Conservation (phyloP, 1,140 invertebrate genomes). For the Drosophila ohnishii region DNA sequence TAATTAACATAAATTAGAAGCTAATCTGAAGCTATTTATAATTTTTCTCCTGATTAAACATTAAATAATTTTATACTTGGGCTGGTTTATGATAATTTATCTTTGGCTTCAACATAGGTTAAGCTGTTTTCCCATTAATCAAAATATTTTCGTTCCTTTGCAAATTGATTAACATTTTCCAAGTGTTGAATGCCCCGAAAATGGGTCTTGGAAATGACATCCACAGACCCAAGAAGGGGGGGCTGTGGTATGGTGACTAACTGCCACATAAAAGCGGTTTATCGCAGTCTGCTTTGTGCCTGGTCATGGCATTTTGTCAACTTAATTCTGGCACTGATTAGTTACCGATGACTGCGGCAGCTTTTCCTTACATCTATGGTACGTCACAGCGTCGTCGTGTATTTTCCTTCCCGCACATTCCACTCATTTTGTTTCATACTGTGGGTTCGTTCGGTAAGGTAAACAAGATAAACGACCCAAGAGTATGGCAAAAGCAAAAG, state of each 20-base stretch:
- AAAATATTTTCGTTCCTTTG: background rate
- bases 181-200: slow-evolving; percentile 20
- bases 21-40: background rate
- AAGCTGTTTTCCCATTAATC: slow-evolving; percentile 5
- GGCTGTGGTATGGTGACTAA: slow-evolving; percentile 12
- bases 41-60: background rate
- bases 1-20: background rate
- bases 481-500: slow-evolving; percentile 9
- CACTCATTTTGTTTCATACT: background rate
- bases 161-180: slow-evolving; percentile 37
- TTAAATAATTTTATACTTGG: background rate
- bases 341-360: slow-evolving; percentile 52
- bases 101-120: background rate
- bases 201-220: slow-evolving; percentile 24
- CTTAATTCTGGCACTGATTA: slow-evolving; percentile 57
- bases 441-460: slow-evolving; percentile 51
- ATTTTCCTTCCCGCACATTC: slow-evolving; percentile 8
- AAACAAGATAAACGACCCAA: slow-evolving; percentile 59
- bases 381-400: slow-evolving; percentile 10
- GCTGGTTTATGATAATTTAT: background rate
- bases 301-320: slow-evolving; percentile 62
- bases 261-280: slow-evolving; percentile 40
- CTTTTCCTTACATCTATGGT: slow-evolving; percentile 33
- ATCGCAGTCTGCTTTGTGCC: slow-evolving; percentile 43
- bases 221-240: background rate